Evolutionary conservation across 2,888 invertebrate genomes (phyloP).

Genomic region (Dastarcus helophoroides): DNA sequence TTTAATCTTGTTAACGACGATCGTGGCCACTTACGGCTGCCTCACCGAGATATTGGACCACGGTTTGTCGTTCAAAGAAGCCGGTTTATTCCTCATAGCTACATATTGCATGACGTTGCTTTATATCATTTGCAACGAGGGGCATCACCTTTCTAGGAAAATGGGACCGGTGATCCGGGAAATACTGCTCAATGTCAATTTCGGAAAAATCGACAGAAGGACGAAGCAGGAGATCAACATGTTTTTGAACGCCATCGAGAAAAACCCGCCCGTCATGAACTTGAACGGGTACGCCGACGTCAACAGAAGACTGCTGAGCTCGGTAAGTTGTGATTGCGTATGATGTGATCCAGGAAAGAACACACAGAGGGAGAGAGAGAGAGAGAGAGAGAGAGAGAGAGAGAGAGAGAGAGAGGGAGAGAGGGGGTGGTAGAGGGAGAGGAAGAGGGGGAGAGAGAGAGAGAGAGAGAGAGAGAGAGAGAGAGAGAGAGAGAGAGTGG

Average conservation of each 20-base stretch:
- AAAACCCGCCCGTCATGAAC: conserved; percentile 68
- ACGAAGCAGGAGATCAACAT: conserved; percentile 61
- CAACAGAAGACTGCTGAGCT: conserved; percentile 55
- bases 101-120: conserved; percentile 59
- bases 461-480: too few relatives aligned
- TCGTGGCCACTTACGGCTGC: conserved; percentile 59
- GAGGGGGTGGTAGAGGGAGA: too few relatives aligned
- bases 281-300: conserved; percentile 63
- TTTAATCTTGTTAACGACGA: conserved; percentile 61
- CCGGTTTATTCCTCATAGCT: conserved; percentile 58
- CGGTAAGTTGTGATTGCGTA: conserved; percentile 50
- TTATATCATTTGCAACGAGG: conserved; percentile 63
- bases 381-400: too few relatives aligned
- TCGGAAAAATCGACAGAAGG: conserved; percentile 50
- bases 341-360: too few relatives aligned
- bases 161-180: conserved; percentile 45
- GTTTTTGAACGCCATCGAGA: conserved; percentile 61
- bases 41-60: conserved; percentile 61
- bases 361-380: too few relatives aligned
- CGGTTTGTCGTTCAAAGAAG: conserved; percentile 59
- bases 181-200: conserved; percentile 54
- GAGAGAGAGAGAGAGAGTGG: too few relatives aligned
- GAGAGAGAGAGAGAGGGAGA: too few relatives aligned
- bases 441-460: too few relatives aligned
- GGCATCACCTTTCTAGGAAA: conserved; percentile 54